Percentiles rank a stretch among this genome's conserved stretches.
These are phyloP conservation scores for Dendrolimus houi DNA, from an alignment of 2,888 invertebrate genomes.

Conservation along the genomic window DNA sequence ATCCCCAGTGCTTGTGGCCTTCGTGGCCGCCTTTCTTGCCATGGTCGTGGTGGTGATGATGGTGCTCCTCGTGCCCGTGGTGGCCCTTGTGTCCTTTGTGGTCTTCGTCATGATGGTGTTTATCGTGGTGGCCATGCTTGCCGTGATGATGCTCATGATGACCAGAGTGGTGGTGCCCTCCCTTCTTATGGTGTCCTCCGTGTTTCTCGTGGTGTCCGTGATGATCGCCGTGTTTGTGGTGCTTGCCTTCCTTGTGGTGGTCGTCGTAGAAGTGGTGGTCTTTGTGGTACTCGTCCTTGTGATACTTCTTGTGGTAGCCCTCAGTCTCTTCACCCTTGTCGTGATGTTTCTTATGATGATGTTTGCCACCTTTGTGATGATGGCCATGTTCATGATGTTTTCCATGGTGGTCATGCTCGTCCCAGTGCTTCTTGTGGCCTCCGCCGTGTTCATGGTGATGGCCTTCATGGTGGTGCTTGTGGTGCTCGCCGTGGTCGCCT, in stretches of 20 bases:
- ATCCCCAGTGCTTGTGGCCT: conserved; percentile 85
- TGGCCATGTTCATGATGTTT: conserved; percentile 87
- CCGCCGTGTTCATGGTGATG: conserved; percentile 86
- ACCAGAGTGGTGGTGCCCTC: conserved; percentile 85
- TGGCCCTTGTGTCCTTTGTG: conserved; percentile 88
- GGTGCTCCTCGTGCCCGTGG: conserved; percentile 85
- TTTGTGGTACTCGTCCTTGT: conserved; percentile 91
- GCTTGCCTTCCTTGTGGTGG: conserved; percentile 88
- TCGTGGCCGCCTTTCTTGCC: conserved; percentile 87
- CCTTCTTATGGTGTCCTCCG: conserved; percentile 87
- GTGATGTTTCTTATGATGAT: conserved; percentile 87
- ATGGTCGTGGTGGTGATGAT: conserved; percentile 84
- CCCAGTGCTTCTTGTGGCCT: conserved; percentile 87
- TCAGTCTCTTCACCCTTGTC: conserved; percentile 90
- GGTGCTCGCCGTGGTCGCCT: conserved; percentile 85
- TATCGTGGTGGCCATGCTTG: conserved; percentile 88
- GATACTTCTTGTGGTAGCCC: conserved; percentile 90
- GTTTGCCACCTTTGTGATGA: conserved; percentile 86
- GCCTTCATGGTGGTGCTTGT: conserved; percentile 85
- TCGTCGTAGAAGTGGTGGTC: conserved; percentile 93
- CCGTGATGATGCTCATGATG: conserved; percentile 86
- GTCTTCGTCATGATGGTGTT: conserved; percentile 88
- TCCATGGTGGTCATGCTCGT: conserved; percentile 84
- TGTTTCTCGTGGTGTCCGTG: conserved; percentile 87
- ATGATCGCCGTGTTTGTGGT: conserved; percentile 86